Evolutionary conservation across 1,140 invertebrate species (phyloP).

Genomic region (Nasonia vitripennis): DNA sequence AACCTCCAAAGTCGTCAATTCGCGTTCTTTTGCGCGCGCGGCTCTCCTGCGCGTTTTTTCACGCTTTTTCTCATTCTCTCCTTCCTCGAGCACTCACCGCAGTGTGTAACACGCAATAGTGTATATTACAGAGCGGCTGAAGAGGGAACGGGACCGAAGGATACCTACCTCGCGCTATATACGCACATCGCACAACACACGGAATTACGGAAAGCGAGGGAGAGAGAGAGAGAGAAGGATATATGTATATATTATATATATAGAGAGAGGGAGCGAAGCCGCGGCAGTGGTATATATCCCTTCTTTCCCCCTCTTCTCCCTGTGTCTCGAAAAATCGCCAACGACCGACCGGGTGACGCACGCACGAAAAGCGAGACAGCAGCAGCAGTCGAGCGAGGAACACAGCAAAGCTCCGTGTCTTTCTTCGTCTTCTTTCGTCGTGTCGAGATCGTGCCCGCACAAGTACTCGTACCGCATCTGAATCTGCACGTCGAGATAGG

Average conservation of each 20-base stretch:
- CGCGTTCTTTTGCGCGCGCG: neutral
- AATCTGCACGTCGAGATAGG: neutral
- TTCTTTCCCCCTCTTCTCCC: neutral
- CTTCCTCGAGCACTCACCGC: neutral
- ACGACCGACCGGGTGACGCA: conserved; percentile 48
- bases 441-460: neutral
- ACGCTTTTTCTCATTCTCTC: neutral
- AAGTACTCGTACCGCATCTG: neutral
- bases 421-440: neutral
- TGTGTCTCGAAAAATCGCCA: conserved; percentile 2
- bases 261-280: neutral
- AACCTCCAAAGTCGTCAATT: conserved; percentile 16
- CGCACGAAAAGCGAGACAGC: conserved; percentile 5
- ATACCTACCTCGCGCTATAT: no score
- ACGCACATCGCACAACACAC: neutral
- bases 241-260: neutral
- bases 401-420: neutral
- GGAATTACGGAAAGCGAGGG: neutral
- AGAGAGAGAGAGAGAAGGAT: neutral
- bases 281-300: neutral
- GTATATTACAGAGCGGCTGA: neutral
- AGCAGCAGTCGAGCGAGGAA: conserved; percentile 7
- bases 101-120: neutral
- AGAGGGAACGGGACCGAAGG: neutral
- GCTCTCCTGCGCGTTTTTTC: neutral